A percentile compares a stretch with the other conserved stretches of the same genome.
These are phyloP conservation scores for Phortica variegata DNA, from an alignment of 1,140 invertebrate genomes.

Conservation along the genomic window DNA sequence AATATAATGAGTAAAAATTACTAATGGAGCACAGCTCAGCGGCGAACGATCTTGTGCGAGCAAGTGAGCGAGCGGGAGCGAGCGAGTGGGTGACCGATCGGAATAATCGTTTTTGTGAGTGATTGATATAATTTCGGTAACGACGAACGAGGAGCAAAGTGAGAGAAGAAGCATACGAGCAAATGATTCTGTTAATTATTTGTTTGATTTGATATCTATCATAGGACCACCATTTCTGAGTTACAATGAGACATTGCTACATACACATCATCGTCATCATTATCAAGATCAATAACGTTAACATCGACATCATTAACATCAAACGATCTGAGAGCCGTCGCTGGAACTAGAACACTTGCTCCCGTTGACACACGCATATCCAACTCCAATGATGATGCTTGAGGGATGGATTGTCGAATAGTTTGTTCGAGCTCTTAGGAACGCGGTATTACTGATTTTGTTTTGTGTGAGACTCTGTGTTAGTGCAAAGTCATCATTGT, in stretches of 20 bases:
- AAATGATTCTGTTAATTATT: neutral
- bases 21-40: slow-evolving; percentile 51
- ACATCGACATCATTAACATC: no score
- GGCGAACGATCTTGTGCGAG: slow-evolving; percentile 44
- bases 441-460: neutral
- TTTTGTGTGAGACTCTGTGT: neutral
- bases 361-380: no score
- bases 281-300: no score
- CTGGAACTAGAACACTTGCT: no score
- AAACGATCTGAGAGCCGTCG: no score
- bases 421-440: neutral
- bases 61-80: slow-evolving; percentile 31
- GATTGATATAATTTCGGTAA: slow-evolving; percentile 9
- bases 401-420: no score
- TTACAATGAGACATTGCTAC: neutral
- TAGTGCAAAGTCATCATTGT: neutral
- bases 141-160: slow-evolving; percentile 3
- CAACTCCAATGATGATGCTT: no score
- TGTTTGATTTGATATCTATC: neutral
- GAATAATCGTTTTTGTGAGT: slow-evolving; percentile 15
- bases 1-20: slow-evolving; percentile 53
- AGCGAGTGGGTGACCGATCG: slow-evolving; percentile 26
- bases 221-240: neutral
- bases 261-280: neutral
- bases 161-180: slow-evolving; percentile 12